phyloP scores from a whole-genome alignment of 2,888 invertebrate genomes.

The Xestobium rufovillosum region DNA sequence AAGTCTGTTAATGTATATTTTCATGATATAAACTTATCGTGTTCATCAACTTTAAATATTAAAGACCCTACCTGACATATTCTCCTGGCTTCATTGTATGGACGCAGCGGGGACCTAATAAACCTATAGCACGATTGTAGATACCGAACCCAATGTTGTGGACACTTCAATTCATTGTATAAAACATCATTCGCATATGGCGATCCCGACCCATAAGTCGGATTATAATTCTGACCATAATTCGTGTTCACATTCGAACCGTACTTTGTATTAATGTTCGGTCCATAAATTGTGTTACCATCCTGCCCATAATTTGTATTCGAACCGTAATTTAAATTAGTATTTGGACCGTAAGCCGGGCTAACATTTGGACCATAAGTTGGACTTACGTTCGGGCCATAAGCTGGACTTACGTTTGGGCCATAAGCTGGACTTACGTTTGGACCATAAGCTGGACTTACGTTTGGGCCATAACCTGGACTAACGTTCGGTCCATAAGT shows the following conservation, averaged over 20 bases:
- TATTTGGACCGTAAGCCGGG: too few relatives aligned
- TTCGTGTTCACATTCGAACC: neutral
- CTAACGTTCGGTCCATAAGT: too few relatives aligned
- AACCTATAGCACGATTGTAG: constrained; percentile 83
- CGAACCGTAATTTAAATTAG: neutral
- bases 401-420: too few relatives aligned
- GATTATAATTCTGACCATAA: neutral
- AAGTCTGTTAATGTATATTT: constrained; percentile 48
- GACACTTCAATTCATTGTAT: constrained; percentile 53
- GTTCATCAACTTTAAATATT: too few relatives aligned
- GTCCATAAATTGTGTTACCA: neutral
- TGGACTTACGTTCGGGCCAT: too few relatives aligned
- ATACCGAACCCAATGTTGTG: constrained; percentile 78
- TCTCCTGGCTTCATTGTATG: constrained; percentile 70
- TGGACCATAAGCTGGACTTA: too few relatives aligned
- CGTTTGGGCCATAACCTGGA: too few relatives aligned
- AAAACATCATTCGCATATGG: constrained; percentile 26
- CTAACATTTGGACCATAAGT: too few relatives aligned
- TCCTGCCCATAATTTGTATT: neutral
- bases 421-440: too few relatives aligned
- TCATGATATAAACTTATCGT: too few relatives aligned
- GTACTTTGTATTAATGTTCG: neutral
- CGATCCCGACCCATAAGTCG: neutral
- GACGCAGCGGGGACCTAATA: constrained; percentile 76
- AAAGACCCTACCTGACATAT: constrained; percentile 65